Conservation (phyloP, 2,113 vertebrate genomes). For the Aix galericulata region DNA sequence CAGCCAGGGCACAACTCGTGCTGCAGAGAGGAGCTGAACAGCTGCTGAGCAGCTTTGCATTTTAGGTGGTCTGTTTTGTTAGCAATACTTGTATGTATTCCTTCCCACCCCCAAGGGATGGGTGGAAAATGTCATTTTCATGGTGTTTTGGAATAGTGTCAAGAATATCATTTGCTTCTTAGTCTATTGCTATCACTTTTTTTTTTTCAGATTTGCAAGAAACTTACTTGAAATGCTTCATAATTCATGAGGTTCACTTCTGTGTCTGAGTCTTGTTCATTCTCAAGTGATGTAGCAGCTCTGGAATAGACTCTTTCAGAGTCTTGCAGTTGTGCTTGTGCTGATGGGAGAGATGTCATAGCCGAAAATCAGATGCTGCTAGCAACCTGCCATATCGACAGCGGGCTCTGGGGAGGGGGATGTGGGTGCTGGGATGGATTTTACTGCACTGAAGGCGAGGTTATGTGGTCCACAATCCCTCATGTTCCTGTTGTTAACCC, state of each 20-base stretch:
- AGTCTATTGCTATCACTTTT: background rate
- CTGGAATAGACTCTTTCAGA: background rate
- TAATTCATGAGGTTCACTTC: slow-evolving; percentile 4
- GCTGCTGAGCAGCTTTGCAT: background rate
- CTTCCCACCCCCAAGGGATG: background rate
- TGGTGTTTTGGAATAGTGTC: background rate
- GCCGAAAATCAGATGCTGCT: background rate
- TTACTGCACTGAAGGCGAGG: background rate
- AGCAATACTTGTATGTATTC: background rate
- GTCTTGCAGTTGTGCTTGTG: background rate
- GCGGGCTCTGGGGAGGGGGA: background rate
- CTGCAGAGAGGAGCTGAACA: background rate
- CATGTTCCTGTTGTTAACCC: fast-evolving
- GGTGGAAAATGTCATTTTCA: background rate
- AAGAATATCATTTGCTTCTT: background rate
- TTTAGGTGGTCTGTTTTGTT: background rate
- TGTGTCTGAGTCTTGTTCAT: background rate
- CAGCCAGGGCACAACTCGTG: background rate
- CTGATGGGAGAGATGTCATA: background rate
- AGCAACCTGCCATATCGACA: fast-evolving
- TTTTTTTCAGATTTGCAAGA: background rate
- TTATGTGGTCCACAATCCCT: background rate
- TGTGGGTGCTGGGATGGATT: background rate
- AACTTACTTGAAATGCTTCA: background rate
- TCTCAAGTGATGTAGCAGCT: background rate